A percentile compares a stretch with the other conserved stretches of the same genome.
phyloP scores from a whole-genome alignment of 2,113 vertebrate genomes.

The Brachyhypopomus gauderio region DNA sequence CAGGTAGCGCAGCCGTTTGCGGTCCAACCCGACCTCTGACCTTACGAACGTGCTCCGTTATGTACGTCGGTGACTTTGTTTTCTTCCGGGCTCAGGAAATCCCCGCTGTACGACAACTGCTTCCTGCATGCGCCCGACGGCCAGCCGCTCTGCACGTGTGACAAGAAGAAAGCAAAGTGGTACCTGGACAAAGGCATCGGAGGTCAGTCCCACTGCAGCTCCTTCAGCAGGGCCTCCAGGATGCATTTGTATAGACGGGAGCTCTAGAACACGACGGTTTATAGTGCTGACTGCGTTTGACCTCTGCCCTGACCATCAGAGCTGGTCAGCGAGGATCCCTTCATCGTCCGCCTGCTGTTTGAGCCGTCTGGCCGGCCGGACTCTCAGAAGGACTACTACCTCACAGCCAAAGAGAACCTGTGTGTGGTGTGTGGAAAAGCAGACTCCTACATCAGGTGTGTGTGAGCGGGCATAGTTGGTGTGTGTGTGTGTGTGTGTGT shows the following conservation, averaged over 20 bases:
- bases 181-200: constrained; percentile 97
- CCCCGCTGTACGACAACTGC: constrained; percentile 97
- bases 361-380: constrained; percentile 95
- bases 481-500: neutral
- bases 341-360: constrained; percentile 90
- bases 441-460: constrained; percentile 94
- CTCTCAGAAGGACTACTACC: constrained; percentile 92
- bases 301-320: constrained; percentile 67
- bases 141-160: constrained; percentile 95
- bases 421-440: constrained; percentile 95
- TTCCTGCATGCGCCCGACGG: constrained; percentile 95
- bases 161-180: constrained; percentile 98
- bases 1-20: constrained; percentile 72
- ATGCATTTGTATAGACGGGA: too few species aligned
- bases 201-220: constrained; percentile 64
- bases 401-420: constrained; percentile 93
- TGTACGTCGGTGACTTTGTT: too few species aligned
- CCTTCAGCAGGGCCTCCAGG: too few species aligned
- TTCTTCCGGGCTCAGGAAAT: constrained; percentile 79
- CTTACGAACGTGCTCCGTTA: too few species aligned
- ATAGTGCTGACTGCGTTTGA: neutral
- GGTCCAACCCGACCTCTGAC: neutral
- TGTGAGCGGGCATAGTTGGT: neutral
- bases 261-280: neutral
- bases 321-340: constrained; percentile 88